A percentile compares a stretch with the other conserved stretches of the same genome.
Conservation (phyloP, 2,113 vertebrate genomes). For the Leucoraja erinaceus region DNA sequence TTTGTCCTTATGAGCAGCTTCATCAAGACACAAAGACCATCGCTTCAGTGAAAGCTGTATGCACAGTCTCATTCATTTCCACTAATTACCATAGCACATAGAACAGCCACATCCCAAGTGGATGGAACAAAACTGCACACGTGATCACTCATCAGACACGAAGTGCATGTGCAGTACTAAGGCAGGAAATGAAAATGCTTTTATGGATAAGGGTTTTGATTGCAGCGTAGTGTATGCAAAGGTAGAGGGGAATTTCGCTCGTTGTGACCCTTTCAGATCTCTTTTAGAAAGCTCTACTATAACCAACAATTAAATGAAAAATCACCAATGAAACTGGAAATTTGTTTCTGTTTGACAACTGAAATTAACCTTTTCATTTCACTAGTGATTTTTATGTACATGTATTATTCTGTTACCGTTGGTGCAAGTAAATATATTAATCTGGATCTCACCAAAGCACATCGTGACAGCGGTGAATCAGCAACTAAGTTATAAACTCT, state of each 20-base stretch:
- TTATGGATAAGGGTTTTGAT: background rate
- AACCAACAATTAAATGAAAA: background rate
- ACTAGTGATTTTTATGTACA: background rate
- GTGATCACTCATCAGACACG: conserved; percentile 21
- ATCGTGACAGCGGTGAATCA: conserved; percentile 14
- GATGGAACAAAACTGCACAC: conserved; percentile 24
- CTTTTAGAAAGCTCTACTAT: background rate
- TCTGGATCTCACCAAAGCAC: background rate
- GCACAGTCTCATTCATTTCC: conserved; percentile 37
- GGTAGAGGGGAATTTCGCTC: background rate
- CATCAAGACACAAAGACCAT: conserved; percentile 36
- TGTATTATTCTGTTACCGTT: background rate
- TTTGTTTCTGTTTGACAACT: background rate
- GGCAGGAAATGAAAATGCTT: conserved; percentile 24
- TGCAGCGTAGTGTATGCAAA: background rate
- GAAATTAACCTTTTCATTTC: background rate
- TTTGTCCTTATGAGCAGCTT: conserved; percentile 28
- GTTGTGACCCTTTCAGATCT: background rate
- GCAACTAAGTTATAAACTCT: background rate
- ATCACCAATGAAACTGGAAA: background rate
- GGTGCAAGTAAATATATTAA: background rate
- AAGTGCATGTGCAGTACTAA: conserved; percentile 9
- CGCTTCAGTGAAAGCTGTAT: conserved; percentile 16
- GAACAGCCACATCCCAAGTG: conserved; percentile 30
- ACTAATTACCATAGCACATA: conserved; percentile 32